Evolutionary conservation across 2,888 invertebrate species (phyloP).

Genomic region (Andrena bicolor): DNA sequence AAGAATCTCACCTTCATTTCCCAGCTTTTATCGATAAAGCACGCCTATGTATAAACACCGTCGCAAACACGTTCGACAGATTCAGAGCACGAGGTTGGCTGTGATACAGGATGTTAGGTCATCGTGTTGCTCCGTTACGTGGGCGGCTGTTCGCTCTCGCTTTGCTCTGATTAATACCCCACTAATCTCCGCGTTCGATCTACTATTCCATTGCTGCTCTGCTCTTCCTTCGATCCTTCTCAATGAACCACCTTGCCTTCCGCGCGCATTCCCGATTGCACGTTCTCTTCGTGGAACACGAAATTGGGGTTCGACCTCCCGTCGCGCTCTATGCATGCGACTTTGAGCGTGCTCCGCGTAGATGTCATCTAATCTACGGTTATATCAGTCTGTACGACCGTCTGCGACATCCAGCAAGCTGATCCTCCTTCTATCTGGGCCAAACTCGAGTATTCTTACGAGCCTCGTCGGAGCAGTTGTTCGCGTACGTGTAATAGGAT

Average conservation of each 20-base stretch:
- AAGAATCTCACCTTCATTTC: background rate
- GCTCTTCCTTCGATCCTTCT: slow-evolving; percentile 26
- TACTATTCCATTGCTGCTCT: slow-evolving; percentile 42
- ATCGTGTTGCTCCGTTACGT: slow-evolving; percentile 67
- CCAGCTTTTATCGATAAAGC: background rate
- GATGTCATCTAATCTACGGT: slow-evolving; percentile 58
- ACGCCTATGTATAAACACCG: slow-evolving; percentile 14
- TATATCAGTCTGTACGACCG: slow-evolving; percentile 30
- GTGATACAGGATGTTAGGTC: slow-evolving; percentile 75
- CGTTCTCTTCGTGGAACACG: slow-evolving; percentile 52
- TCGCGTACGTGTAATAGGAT: slow-evolving; percentile 48
- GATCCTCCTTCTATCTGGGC: slow-evolving; percentile 50
- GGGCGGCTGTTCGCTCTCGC: slow-evolving; percentile 64
- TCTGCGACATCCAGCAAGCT: slow-evolving; percentile 31
- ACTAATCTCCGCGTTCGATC: slow-evolving; percentile 68
- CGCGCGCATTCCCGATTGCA: slow-evolving; percentile 16
- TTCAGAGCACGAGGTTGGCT: slow-evolving; percentile 50
- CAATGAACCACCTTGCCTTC: slow-evolving; percentile 36
- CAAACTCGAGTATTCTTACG: slow-evolving; percentile 18
- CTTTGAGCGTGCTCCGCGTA: slow-evolving; percentile 18
- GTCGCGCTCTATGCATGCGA: slow-evolving; percentile 57
- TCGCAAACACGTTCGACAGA: slow-evolving; percentile 44
- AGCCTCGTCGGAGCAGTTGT: slow-evolving; percentile 23
- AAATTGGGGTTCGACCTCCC: slow-evolving; percentile 65
- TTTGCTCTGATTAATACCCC: slow-evolving; percentile 71